phyloP scores from a whole-genome alignment of 2,888 invertebrate genomes.

The Nematopogon swammerdamellus region DNA sequence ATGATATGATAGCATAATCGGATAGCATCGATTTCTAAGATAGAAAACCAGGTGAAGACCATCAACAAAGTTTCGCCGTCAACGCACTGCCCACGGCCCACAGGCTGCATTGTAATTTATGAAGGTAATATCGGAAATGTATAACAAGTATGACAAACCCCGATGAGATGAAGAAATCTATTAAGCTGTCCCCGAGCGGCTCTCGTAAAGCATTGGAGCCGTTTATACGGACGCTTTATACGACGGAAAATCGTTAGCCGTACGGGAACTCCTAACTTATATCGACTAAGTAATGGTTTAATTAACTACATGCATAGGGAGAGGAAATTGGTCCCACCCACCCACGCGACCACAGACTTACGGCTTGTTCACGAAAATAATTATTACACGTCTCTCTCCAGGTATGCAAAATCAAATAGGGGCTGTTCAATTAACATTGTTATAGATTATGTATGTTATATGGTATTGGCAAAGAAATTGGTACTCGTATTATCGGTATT shows the following conservation, averaged over 20 bases:
- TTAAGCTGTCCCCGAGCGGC: conserved; percentile 13
- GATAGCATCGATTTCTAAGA: too few species aligned
- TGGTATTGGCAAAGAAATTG: too few species aligned
- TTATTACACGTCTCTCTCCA: too few species aligned
- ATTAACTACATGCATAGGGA: neutral
- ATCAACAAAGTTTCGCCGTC: neutral
- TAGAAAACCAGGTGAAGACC: neutral
- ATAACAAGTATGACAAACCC: conserved; percentile 14
- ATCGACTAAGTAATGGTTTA: neutral
- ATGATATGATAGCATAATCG: too few species aligned
- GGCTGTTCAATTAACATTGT: too few species aligned
- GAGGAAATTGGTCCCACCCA: too few species aligned
- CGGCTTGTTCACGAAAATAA: too few species aligned
- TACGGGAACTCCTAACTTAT: neutral
- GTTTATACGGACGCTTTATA: neutral
- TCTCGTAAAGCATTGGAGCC: neutral
- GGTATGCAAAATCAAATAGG: too few species aligned
- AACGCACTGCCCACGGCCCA: neutral
- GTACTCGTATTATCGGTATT: too few species aligned
- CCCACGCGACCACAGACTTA: too few species aligned
- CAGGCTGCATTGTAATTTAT: neutral
- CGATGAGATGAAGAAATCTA: conserved; percentile 22
- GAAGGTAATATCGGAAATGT: conserved; percentile 18
- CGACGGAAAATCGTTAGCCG: neutral
- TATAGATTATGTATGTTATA: too few species aligned